Evolutionary conservation across 2,888 invertebrate species (phyloP), one percentile per base, ranked within the genome.

Genomic region (Eupithecia inturbata): DNA sequence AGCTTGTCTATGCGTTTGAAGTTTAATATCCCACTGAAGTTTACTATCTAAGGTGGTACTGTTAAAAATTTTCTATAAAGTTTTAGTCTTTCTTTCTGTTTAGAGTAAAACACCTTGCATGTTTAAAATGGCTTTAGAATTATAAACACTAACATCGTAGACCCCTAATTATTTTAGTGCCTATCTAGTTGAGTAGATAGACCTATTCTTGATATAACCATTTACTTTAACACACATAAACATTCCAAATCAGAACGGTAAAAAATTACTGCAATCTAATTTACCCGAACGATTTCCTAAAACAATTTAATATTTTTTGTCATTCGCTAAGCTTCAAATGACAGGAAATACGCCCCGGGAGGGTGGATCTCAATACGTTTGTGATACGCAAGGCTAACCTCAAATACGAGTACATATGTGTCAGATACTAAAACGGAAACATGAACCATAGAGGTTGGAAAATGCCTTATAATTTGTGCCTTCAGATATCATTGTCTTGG

Each of bases 341-440:
- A 19, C 67, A 28, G 60, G 53, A 67, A 67, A 62, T 66, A 64
- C 53, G 64, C 33, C 53, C 73, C 66, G 14, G 36, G 53, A 64
- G n/a, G 26, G 63, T 22, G 64, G 67, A 70, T 69, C 41, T 71
- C 69, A 69, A 68, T 67, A 69, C 67, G 63, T 70, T 60, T 63
- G 66, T 66, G 66, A 67, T 67, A 73, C 69, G 64, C 66, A 72
- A 72, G 69, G 74, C 49, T 62, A 45, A 71, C 73, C 63, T 73
- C 73, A 63, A 75, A 77, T 73, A n/a, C n/a, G n/a, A n/a, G n/a
- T n/a, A n/a, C n/a, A n/a, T n/a, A 69, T 70, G 74, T 67, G 76
- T 69, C 68, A 70, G 73, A 70, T 75, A 73, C 64, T 68, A 41
- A 57, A 72, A 53, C 72, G 80, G 80, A 80, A 76, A 73, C 70